Evolutionary conservation across 2,113 vertebrate species (phyloP).

Genomic region (Emydocephalus ijimae): DNA sequence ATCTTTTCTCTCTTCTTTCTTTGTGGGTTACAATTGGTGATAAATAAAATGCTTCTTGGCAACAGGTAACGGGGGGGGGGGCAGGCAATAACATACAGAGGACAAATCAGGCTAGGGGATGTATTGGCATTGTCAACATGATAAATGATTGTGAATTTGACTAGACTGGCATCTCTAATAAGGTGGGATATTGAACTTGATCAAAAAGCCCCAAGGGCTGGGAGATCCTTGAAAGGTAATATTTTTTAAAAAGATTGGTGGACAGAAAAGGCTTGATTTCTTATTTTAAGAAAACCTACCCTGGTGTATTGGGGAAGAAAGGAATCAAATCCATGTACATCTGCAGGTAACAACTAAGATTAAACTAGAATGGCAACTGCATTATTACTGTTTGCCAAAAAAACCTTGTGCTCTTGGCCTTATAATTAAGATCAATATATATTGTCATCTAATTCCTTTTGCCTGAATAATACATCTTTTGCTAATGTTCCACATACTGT

Average conservation of each 20-base stretch:
- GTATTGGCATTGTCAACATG: neutral
- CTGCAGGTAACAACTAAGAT: neutral
- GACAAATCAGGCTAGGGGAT: neutral
- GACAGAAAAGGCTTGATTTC: neutral
- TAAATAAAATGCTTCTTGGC: neutral
- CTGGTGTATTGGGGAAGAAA: neutral
- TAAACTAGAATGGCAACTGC: neutral
- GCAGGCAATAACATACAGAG: neutral
- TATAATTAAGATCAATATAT: neutral
- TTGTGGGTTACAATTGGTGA: neutral
- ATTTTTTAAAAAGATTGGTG: neutral
- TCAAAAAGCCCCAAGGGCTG: neutral
- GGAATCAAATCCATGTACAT: neutral
- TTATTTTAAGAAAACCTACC: neutral
- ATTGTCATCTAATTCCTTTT: neutral
- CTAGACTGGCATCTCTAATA: neutral
- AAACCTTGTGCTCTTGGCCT: neutral
- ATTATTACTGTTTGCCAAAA: neutral
- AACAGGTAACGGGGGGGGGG: neutral
- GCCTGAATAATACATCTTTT: neutral
- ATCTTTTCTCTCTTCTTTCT: neutral
- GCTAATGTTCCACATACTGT: neutral
- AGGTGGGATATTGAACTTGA: neutral
- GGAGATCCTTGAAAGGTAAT: neutral
- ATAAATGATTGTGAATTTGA: neutral